Conservation (phyloP, 2,888 invertebrate genomes). For the Epirrhoe alternata region DNA sequence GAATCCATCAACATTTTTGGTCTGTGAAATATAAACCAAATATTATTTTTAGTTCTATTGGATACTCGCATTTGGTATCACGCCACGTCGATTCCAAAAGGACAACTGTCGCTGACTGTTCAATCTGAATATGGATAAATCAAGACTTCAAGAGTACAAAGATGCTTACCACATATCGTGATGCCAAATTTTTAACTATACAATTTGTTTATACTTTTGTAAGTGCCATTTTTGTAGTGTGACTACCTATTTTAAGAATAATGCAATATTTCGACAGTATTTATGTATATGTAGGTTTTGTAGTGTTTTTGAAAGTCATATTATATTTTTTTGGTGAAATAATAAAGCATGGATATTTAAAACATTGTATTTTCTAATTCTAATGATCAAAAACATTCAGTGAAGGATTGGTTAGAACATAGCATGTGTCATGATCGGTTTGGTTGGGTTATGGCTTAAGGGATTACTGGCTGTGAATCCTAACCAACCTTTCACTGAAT, state of each 20-base stretch:
- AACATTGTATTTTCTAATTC: conserved; percentile 79
- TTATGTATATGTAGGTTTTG: conserved; percentile 54
- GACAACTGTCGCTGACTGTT: conserved; percentile 93
- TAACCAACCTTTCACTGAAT: conserved; percentile 68
- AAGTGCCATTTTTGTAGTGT: conserved; percentile 77
- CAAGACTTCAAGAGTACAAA: conserved; percentile 62
- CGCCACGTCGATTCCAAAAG: conserved; percentile 91
- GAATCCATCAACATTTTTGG: no score
- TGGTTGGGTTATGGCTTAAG: conserved; percentile 20
- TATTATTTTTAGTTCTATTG: conserved; percentile 87
- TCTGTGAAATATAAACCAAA: no score
- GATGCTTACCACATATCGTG: conserved; percentile 71
- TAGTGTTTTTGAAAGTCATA: conserved; percentile 34
- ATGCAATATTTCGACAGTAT: conserved; percentile 58
- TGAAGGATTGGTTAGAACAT: conserved; percentile 67
- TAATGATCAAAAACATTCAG: conserved; percentile 71
- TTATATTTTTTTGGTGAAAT: conserved; percentile 30
- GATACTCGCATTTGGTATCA: conserved; percentile 98
- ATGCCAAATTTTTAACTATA: conserved; percentile 75
- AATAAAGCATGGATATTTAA: conserved; percentile 63
- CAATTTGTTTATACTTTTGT: conserved; percentile 55
- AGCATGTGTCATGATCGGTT: conserved; percentile 44
- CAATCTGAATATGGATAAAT: conserved; percentile 94
- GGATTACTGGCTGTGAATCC: conserved; percentile 40
- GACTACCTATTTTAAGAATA: conserved; percentile 63